Evolutionary conservation across 2,113 vertebrate species (phyloP).

Genomic region (Okapia johnstoni): DNA sequence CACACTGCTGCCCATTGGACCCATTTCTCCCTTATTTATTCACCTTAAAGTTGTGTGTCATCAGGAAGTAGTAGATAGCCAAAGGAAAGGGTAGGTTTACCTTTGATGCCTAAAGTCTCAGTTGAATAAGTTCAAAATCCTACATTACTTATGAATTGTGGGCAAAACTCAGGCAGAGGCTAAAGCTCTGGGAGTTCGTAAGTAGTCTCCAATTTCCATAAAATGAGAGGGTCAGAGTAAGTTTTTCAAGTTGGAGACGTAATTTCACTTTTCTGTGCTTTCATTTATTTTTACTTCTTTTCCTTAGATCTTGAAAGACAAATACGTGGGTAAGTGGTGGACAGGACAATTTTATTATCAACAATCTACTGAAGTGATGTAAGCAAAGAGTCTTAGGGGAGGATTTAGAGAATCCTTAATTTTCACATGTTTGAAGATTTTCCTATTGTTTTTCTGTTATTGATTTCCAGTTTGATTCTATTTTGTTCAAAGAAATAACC

Average conservation of each 20-base stretch:
- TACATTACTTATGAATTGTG: background rate
- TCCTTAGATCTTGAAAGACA: background rate
- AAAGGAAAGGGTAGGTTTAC: conserved; percentile 34
- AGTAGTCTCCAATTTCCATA: background rate
- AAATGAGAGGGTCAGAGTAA: background rate
- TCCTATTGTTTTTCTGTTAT: background rate
- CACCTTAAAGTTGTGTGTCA: background rate
- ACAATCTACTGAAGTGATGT: background rate
- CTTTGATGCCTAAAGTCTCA: background rate
- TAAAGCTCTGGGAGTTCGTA: background rate
- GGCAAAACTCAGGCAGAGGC: background rate
- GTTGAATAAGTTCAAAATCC: background rate
- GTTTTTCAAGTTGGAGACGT: background rate
- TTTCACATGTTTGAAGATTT: background rate
- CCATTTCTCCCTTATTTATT: conserved; percentile 11
- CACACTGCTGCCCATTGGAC: background rate
- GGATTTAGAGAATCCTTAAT: background rate
- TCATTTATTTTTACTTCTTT: background rate
- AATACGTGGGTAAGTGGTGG: background rate
- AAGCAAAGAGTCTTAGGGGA: background rate
- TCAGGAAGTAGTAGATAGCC: conserved; percentile 38
- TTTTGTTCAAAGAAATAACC: background rate
- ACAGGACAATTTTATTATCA: background rate
- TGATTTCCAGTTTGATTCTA: conserved; percentile 20
- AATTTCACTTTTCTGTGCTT: background rate